A percentile compares a stretch with the other conserved stretches of the same genome.
These are phyloP conservation scores for Sisyra nigra DNA, from an alignment of 2,888 invertebrate genomes.

Conservation along the genomic window DNA sequence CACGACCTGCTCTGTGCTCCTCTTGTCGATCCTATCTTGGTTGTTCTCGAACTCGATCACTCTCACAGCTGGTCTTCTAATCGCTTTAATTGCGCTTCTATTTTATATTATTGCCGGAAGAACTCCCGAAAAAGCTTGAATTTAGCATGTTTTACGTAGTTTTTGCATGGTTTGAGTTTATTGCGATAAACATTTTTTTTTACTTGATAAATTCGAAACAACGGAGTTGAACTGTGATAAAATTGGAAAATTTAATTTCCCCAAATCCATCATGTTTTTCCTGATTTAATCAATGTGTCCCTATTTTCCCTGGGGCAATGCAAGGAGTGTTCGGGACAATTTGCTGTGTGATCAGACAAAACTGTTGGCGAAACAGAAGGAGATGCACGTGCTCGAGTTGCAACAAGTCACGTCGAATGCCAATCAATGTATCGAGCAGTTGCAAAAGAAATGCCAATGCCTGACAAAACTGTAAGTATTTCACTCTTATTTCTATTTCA, in stretches of 20 bases:
- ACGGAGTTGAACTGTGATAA: background rate
- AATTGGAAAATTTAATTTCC: background rate
- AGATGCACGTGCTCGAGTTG: constrained; percentile 21
- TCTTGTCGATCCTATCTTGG: constrained; percentile 15
- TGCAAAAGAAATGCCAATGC: constrained; percentile 42
- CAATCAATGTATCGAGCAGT: constrained; percentile 36
- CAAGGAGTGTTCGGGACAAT: constrained; percentile 29
- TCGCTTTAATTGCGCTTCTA: background rate
- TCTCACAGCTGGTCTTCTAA: constrained; percentile 7
- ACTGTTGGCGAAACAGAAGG: constrained; percentile 21
- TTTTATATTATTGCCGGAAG: no score
- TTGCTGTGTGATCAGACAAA: constrained; percentile 17
- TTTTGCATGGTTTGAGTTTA: constrained; percentile 3
- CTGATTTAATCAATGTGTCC: constrained; percentile 10
- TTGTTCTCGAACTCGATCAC: constrained; percentile 11
- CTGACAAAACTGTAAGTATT: constrained; percentile 42
- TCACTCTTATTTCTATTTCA: background rate
- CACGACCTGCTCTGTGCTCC: constrained; percentile 13
- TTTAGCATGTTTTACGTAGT: background rate
- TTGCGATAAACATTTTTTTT: background rate
- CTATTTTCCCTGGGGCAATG: constrained; percentile 15
- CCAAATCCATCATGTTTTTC: background rate
- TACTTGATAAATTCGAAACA: background rate
- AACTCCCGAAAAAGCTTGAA: background rate
- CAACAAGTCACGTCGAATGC: constrained; percentile 32